These are phyloP conservation scores for Recurvirostra avosetta DNA, from an alignment of 2,113 vertebrate species.

Conservation along the genomic window DNA sequence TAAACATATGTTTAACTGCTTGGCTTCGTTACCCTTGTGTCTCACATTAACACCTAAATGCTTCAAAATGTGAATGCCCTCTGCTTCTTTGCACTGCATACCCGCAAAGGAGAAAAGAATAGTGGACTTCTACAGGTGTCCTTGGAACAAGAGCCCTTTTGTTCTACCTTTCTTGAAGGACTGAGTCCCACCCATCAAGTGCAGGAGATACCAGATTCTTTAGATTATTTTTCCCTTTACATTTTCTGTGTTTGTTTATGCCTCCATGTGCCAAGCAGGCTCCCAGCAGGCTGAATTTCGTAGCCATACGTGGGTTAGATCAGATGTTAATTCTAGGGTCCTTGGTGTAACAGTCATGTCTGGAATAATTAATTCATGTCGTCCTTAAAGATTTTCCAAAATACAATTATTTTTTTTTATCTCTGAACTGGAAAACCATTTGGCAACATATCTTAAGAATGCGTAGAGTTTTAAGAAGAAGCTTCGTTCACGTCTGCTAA, in stretches of 20 bases:
- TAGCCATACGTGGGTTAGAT: fast-evolving
- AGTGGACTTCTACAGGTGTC: background rate
- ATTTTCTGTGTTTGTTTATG: background rate
- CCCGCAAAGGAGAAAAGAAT: background rate
- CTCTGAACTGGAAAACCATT: background rate
- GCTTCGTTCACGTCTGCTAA: fast-evolving
- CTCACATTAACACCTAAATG: background rate
- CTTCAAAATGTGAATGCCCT: background rate
- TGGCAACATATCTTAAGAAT: background rate
- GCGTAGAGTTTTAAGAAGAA: background rate
- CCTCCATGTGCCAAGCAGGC: background rate
- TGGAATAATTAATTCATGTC: background rate
- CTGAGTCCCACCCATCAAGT: background rate
- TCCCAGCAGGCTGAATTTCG: background rate
- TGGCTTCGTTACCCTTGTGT: background rate
- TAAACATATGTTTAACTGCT: background rate
- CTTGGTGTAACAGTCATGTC: background rate
- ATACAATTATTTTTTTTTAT: background rate
- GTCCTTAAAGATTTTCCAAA: background rate
- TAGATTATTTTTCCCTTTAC: background rate
- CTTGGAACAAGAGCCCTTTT: background rate
- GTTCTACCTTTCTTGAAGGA: background rate
- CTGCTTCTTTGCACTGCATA: background rate
- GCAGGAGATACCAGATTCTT: background rate
- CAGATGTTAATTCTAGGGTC: background rate